Evolutionary conservation across 2,888 invertebrate species (phyloP), one percentile per base, ranked within the genome.

Genomic region (Gasteruption jaculator): DNA sequence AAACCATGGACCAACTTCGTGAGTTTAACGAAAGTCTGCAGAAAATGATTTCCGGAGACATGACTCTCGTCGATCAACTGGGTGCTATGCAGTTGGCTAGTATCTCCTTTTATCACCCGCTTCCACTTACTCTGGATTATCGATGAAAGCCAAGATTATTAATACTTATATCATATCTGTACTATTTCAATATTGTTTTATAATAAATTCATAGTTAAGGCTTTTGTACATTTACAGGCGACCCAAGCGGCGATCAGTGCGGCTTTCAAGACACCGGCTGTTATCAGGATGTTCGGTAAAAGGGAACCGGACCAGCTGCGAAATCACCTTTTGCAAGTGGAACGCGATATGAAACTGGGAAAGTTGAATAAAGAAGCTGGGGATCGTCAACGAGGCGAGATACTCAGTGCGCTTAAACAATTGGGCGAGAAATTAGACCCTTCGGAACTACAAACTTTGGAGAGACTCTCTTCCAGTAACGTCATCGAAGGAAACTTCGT

Each of bases 261-360:
- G 56, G 85, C 86, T 2, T 86, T 86, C 62, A 77, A 82, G 67
- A 86, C 86, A 2, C 84, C 85, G 4, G 85, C 84, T 63, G 82
- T 86, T 2, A 84, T 86, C 26, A 71, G 78, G 56, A 74, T 85
- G 68, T 86, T 86, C 73, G 85, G 83, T 2, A 80, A 78, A 58
- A 78, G 81, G 51, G 83, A 85, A 60, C 81, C 84, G 2, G 76
- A 76, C 30, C 79, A 81, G 55, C 70, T 86, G 36, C 66, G 82
- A 41, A 75, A 80, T 50, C 73, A 78, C 52, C 61, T 85, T 14
- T 60, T 71, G 10, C 73, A 76, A 57, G 74, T 84, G 24, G 79
- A 80, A 31, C 72, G 81, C 53, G 80, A 83, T 59, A 62, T 73
- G 8, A 81, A 80, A 61, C 71, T 83, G 19, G 82, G 81, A 16